Percentiles rank a stretch among this genome's conserved stretches.
Conservation (phyloP, 2,113 vertebrate genomes). For the Xenus cinereus region DNA sequence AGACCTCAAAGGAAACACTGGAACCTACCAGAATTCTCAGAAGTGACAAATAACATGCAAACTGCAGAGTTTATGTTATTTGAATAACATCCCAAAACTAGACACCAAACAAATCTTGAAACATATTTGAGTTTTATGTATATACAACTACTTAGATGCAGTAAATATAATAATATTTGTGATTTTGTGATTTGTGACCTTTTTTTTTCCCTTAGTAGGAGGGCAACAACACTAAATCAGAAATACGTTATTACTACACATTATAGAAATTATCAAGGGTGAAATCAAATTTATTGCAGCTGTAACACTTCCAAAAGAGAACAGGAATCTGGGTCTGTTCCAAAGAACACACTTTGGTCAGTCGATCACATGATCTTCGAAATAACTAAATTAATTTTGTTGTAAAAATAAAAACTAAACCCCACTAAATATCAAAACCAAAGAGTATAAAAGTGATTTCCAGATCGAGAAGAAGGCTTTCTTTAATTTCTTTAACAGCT, state of each 20-base stretch:
- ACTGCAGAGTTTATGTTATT: background rate
- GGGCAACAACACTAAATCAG: slow-evolving; percentile 19
- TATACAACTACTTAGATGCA: background rate
- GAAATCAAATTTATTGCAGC: slow-evolving; percentile 54
- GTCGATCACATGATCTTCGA: background rate
- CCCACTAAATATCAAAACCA: background rate
- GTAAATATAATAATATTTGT: background rate
- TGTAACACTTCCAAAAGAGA: slow-evolving; percentile 30
- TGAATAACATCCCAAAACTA: background rate
- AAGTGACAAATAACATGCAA: background rate
- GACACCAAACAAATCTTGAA: background rate
- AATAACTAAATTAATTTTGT: slow-evolving; percentile 45
- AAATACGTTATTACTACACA: slow-evolving; percentile 9
- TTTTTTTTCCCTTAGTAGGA: background rate
- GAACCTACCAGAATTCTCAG: background rate
- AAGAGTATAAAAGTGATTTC: background rate
- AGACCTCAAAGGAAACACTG: background rate
- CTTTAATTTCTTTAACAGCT: background rate
- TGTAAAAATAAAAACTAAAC: background rate
- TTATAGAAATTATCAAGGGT: slow-evolving; percentile 54
- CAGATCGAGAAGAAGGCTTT: background rate
- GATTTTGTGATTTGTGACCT: background rate
- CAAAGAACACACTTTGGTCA: slow-evolving; percentile 35
- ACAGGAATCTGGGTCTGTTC: background rate
- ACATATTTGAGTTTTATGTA: background rate